A percentile compares a stretch with the other conserved stretches of the same genome.
phyloP scores from a whole-genome alignment of 2,888 invertebrate species.

The Drosophila cracens region DNA sequence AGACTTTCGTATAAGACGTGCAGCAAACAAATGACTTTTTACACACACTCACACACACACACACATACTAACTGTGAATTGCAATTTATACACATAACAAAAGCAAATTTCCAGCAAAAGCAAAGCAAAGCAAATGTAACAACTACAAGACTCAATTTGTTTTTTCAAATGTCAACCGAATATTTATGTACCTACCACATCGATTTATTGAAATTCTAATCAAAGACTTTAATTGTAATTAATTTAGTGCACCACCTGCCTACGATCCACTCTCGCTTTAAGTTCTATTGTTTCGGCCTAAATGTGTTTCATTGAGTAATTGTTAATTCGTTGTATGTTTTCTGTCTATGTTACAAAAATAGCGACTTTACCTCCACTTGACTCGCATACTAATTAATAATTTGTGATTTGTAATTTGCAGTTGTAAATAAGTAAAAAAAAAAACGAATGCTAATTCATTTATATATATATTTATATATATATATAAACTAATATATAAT shows the following conservation, averaged over 20 bases:
- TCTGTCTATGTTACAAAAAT: constrained; percentile 53
- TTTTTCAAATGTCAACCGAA: constrained; percentile 45
- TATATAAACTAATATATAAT: constrained; percentile 63
- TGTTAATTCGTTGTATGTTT: constrained; percentile 78
- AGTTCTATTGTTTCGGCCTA: constrained; percentile 48
- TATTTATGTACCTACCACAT: constrained; percentile 35
- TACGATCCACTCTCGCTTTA: constrained; percentile 52
- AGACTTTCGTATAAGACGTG: constrained; percentile 65
- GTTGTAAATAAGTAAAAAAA: constrained; percentile 62
- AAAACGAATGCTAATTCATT: constrained; percentile 34
- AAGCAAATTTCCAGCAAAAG: constrained; percentile 63
- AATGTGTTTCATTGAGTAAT: constrained; percentile 50
- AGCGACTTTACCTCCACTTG: constrained; percentile 51
- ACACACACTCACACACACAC: constrained; percentile 28
- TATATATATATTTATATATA: constrained; percentile 11
- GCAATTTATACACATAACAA: constrained; percentile 42
- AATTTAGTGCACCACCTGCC: constrained; percentile 50
- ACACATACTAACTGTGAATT: constrained; percentile 38
- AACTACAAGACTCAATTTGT: constrained; percentile 73
- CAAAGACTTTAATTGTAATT: constrained; percentile 75
- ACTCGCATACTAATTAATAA: constrained; percentile 60
- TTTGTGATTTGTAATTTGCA: constrained; percentile 56
- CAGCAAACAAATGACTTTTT: constrained; percentile 71
- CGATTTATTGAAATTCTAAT: constrained; percentile 60
- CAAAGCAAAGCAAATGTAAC: constrained; percentile 65